A percentile compares a stretch with the other conserved stretches of the same genome.
These are phyloP conservation scores for Heteromurus nitidus DNA, from an alignment of 2,888 invertebrate species.

Conservation along the genomic window DNA sequence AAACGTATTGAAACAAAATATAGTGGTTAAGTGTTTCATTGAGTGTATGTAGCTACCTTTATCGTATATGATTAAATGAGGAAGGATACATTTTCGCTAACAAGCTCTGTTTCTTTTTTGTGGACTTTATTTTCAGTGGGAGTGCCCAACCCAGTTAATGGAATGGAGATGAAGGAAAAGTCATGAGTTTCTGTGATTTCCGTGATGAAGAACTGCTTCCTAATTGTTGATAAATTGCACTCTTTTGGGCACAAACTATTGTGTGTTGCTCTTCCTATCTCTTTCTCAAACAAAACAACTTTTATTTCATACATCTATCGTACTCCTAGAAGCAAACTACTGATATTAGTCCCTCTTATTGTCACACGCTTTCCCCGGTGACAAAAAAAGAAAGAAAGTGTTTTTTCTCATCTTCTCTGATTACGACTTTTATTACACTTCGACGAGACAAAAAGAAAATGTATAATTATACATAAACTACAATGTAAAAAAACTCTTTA, in stretches of 20 bases:
- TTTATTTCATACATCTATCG: neutral
- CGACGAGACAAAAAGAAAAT: neutral
- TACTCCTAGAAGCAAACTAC: neutral
- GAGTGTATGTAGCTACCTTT: no score
- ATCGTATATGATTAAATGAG: no score
- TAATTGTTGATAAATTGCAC: constrained; percentile 69
- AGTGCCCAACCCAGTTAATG: constrained; percentile 72
- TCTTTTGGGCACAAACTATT: constrained; percentile 72
- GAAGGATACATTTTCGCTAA: no score
- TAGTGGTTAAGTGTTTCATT: no score
- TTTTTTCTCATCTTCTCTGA: constrained; percentile 1
- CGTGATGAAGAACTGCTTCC: constrained; percentile 73
- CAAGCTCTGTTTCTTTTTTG: no score
- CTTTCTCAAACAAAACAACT: constrained; percentile 55
- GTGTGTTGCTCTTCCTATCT: constrained; percentile 70
- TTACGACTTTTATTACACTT: neutral
- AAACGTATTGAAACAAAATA: no score
- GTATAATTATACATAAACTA: no score
- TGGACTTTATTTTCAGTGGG: constrained; percentile 65
- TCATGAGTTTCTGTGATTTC: constrained; percentile 73
- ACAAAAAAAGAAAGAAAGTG: constrained; percentile 13
- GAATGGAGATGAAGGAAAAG: constrained; percentile 73
- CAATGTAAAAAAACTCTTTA: neutral
- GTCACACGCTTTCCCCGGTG: neutral
- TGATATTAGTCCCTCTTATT: neutral